phyloP scores from a whole-genome alignment of 2,888 invertebrate genomes.

The Hecatera dysodea region DNA sequence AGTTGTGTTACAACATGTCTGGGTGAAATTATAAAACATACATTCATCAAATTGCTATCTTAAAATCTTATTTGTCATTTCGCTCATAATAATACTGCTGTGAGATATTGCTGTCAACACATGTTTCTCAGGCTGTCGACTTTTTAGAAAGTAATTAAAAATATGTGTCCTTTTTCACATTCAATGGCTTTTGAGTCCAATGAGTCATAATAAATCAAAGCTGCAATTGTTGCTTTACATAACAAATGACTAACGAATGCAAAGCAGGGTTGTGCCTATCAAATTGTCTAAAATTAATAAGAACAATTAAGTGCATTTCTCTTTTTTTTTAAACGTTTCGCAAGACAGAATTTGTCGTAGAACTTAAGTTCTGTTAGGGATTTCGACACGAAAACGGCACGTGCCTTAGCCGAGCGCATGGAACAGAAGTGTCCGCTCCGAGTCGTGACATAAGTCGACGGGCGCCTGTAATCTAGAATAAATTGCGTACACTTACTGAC shows the following conservation, averaged over 20 bases:
- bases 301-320: conserved; percentile 37
- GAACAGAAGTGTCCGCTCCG: conserved; percentile 86
- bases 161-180: conserved; percentile 26
- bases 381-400: conserved; percentile 78
- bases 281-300: conserved; percentile 17
- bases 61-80: background rate
- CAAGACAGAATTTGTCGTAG: conserved; percentile 36
- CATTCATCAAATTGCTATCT: conserved; percentile 14
- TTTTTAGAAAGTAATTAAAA: conserved; percentile 51
- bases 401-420: conserved; percentile 72
- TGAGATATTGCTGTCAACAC: conserved; percentile 2
- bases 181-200: conserved; percentile 28
- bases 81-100: background rate
- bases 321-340: conserved; percentile 27
- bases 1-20: background rate
- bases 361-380: conserved; percentile 46
- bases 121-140: conserved; percentile 44
- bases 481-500: conserved; percentile 89
- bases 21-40: background rate
- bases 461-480: conserved; percentile 86
- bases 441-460: conserved; percentile 87
- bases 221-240: conserved; percentile 23
- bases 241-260: conserved; percentile 14
- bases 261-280: conserved; percentile 23
- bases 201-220: conserved; percentile 33